phyloP scores from a whole-genome alignment of 2,888 invertebrate genomes.

The Cryptus viduatorius region DNA sequence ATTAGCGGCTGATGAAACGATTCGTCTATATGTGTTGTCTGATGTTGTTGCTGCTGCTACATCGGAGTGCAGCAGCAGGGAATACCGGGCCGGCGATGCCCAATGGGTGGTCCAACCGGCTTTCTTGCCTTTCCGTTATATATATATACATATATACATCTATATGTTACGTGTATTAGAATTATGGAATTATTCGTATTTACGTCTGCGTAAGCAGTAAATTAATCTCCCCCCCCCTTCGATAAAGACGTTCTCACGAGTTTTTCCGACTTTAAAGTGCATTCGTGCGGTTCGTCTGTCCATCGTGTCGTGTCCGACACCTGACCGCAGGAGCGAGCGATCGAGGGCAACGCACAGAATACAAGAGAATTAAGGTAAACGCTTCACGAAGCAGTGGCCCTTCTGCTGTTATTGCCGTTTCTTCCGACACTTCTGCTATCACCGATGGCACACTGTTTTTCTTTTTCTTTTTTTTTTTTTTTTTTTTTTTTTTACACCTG shows the following conservation, averaged over 20 bases:
- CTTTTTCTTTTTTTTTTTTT: conserved; percentile 4
- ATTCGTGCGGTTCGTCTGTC: conserved; percentile 29
- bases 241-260: not conserved
- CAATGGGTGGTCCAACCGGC: conserved; percentile 78
- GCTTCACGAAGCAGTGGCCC: conserved; percentile 40
- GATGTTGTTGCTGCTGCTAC: not conserved
- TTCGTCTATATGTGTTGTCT: conserved; percentile 47
- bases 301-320: conserved; percentile 56
- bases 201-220: not conserved
- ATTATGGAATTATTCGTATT: not conserved
- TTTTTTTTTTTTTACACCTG: conserved; percentile 55
- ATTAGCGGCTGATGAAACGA: conserved; percentile 80
- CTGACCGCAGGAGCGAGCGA: conserved; percentile 40
- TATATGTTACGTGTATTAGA: not conserved
- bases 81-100: conserved; percentile 57
- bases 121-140: conserved; percentile 2
- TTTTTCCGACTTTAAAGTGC: conserved; percentile 3
- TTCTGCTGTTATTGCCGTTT: conserved; percentile 18
- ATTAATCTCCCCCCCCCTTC: not conserved
- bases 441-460: conserved; percentile 25
- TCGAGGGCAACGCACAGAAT: conserved; percentile 41
- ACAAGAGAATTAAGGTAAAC: conserved; percentile 62
- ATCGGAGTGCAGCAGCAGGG: conserved; percentile 23
- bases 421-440: conserved; percentile 32
- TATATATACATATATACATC: not conserved